These are phyloP conservation scores for Pseudorhiza aurosa DNA, from an alignment of 30 jellyfish, hydroid and myxozoan species.

Conservation along the genomic window DNA sequence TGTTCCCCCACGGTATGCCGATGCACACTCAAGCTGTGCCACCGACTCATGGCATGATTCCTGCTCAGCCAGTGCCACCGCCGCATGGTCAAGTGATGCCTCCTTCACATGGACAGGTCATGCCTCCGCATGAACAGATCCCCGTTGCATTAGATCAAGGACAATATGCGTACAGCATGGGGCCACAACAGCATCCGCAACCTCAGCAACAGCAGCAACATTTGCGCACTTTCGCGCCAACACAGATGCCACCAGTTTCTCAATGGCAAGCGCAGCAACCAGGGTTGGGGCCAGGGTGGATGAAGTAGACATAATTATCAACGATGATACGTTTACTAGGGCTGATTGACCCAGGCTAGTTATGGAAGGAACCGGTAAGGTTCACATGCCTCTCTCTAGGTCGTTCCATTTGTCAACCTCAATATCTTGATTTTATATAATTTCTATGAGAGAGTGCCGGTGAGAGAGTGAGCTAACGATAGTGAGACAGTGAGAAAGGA, in stretches of 20 bases:
- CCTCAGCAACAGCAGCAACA: constrained; percentile 39
- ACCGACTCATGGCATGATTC: constrained; percentile 23
- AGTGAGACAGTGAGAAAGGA: too few relatives aligned
- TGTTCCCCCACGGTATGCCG: constrained; percentile 37
- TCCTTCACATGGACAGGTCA: constrained; percentile 58
- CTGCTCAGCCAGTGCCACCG: constrained; percentile 16
- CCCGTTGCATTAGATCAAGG: constrained; percentile 43
- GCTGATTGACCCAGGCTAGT: too few relatives aligned
- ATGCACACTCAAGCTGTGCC: constrained; percentile 21
- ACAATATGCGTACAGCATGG: constrained; percentile 41
- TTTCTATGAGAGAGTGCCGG: too few relatives aligned
- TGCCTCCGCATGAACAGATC: constrained; percentile 36
- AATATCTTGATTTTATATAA: too few relatives aligned
- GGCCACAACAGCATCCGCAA: constrained; percentile 44
- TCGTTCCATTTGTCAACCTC: too few relatives aligned
- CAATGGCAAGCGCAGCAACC: constrained; percentile 68
- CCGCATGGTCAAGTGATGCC: constrained; percentile 47
- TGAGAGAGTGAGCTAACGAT: too few relatives aligned
- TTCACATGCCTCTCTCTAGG: too few relatives aligned
- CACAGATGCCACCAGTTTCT: constrained; percentile 55
- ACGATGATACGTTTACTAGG: too few relatives aligned
- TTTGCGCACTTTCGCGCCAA: constrained; percentile 30
- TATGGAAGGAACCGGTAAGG: too few relatives aligned
- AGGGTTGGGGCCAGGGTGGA: constrained; percentile 62
- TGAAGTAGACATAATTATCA: constrained; percentile 26